Percentiles rank a stretch among this genome's conserved stretches.
These are phyloP conservation scores for Aphodius granarius DNA, from an alignment of 2,888 invertebrate species.

Conservation along the genomic window DNA sequence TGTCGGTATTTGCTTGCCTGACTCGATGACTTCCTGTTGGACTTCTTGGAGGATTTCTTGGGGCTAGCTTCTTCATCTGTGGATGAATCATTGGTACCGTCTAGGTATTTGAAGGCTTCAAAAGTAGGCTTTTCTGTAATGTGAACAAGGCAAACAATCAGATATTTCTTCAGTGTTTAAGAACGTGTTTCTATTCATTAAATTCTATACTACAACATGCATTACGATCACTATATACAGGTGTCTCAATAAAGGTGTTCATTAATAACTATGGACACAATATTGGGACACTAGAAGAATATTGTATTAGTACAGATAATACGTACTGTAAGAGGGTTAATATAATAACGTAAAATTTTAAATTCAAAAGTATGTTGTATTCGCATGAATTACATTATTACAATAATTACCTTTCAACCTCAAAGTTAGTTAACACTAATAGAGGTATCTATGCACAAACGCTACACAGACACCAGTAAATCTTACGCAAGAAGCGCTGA, in stretches of 20 bases:
- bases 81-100: slow-evolving; percentile 34
- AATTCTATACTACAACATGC: background rate
- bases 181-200: no score
- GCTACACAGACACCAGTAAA: background rate
- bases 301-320: background rate
- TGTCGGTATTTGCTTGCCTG: slow-evolving; percentile 16
- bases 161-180: no score
- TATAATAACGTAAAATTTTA: background rate
- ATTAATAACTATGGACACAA: no score
- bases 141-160: background rate
- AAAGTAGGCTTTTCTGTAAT: background rate
- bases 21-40: background rate
- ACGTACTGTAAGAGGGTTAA: background rate
- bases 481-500: background rate
- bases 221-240: background rate
- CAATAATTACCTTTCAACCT: no score
- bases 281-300: background rate
- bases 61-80: slow-evolving; percentile 26
- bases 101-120: slow-evolving; percentile 19
- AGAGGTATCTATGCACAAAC: background rate
- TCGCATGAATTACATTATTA: no score
- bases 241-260: no score
- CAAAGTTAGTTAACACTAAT: no score
- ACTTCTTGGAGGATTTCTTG: slow-evolving; percentile 5
- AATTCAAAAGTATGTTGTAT: background rate